Conservation (phyloP, 2,113 vertebrate species). For the Hepsetus odoe region DNA sequence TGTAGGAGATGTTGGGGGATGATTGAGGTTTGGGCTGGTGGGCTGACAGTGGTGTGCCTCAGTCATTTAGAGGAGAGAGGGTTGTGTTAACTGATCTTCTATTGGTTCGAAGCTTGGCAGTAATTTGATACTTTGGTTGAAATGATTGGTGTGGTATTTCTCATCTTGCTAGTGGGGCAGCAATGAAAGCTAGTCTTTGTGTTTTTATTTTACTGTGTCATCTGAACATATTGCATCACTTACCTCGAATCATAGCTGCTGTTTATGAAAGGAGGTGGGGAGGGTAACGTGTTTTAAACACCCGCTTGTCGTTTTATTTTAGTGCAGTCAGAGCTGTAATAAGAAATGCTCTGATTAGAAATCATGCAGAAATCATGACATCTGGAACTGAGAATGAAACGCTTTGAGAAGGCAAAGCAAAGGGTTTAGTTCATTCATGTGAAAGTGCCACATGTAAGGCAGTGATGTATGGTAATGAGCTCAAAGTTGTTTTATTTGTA, state of each 20-base stretch:
- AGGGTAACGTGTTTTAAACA: not conserved
- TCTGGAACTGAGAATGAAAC: not conserved
- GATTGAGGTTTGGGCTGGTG: conserved; percentile 33
- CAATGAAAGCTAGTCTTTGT: not conserved
- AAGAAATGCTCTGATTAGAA: not conserved
- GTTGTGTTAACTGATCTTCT: not conserved
- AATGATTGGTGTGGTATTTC: not conserved
- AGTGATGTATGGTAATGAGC: not conserved
- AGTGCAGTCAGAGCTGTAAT: not conserved
- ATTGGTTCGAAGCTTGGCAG: not conserved
- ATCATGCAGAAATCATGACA: not conserved
- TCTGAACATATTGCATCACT: not conserved
- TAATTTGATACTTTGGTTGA: not conserved
- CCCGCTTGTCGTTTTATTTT: not conserved
- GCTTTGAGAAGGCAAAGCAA: not conserved
- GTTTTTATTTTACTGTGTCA: not conserved
- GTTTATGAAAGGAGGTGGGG: not conserved
- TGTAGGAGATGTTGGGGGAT: conserved; percentile 63
- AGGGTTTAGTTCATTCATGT: not conserved
- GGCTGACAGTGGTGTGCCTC: conserved; percentile 19
- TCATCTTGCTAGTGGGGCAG: not conserved
- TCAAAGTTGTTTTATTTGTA: not conserved
- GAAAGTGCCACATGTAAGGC: not conserved
- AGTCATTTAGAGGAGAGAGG: conserved; percentile 9
- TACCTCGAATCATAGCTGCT: not conserved